Conservation (phyloP, 2,797 vertebrate species). For the Notamacropus eugenii region DNA sequence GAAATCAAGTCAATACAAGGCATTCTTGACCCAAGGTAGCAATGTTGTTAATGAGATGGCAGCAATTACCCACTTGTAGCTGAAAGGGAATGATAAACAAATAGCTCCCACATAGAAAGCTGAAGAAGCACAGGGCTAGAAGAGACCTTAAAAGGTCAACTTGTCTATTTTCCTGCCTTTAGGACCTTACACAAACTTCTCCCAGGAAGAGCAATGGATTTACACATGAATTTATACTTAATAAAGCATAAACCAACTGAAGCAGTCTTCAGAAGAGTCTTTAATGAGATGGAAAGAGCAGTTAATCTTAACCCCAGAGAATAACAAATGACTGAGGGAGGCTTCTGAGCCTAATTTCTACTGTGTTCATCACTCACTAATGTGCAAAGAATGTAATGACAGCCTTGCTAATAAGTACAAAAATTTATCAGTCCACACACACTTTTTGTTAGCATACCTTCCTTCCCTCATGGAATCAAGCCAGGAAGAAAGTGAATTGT, state of each 20-base stretch:
- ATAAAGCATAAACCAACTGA: background rate
- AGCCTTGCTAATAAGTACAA: background rate
- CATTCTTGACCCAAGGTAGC: background rate
- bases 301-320: background rate
- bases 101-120: background rate
- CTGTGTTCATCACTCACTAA: background rate
- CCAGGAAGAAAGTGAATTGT: background rate
- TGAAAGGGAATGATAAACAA: background rate
- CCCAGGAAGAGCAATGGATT: background rate
- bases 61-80: accelerated
- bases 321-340: background rate
- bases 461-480: background rate
- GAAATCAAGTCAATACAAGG: background rate
- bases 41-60: background rate
- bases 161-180: background rate
- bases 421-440: background rate
- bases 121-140: accelerated
- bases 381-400: background rate
- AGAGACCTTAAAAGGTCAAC: background rate
- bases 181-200: background rate
- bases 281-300: slow-evolving; percentile 1
- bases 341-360: background rate
- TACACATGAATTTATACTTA: background rate
- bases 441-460: background rate
- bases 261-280: background rate